These are phyloP conservation scores for Xestia rhomboidea DNA, from an alignment of 2,888 invertebrate genomes.

Conservation along the genomic window DNA sequence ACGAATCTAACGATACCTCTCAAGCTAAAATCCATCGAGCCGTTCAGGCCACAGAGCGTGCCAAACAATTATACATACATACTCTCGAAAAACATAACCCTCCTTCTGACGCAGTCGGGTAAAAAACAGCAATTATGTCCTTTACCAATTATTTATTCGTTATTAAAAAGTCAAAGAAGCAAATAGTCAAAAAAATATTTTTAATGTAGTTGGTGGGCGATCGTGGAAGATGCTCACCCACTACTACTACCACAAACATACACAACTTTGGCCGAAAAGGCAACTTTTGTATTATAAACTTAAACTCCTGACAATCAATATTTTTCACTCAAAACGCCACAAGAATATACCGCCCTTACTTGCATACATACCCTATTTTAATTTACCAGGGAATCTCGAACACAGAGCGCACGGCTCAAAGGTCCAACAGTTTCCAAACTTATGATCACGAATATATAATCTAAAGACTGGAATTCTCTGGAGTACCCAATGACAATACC, in stretches of 20 bases:
- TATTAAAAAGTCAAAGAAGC: neutral
- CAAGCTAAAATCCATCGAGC: too few relatives aligned
- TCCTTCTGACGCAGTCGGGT: too few relatives aligned
- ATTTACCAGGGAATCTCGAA: constrained; percentile 53
- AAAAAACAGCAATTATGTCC: neutral
- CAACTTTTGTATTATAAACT: neutral
- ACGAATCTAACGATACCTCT: too few relatives aligned
- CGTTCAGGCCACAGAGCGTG: too few relatives aligned
- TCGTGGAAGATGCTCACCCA: neutral
- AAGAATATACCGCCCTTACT: neutral
- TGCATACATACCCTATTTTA: constrained; percentile 18
- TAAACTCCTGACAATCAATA: neutral
- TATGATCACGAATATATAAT: constrained; percentile 73
- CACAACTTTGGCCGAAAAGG: neutral
- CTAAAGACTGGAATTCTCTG: constrained; percentile 52
- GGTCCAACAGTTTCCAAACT: constrained; percentile 65
- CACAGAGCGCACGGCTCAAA: constrained; percentile 45
- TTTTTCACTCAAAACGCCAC: neutral
- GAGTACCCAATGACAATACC: constrained; percentile 53
- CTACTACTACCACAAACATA: neutral
- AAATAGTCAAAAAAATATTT: too few relatives aligned
- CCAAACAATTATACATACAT: too few relatives aligned
- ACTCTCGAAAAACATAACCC: too few relatives aligned
- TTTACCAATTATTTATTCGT: neutral
- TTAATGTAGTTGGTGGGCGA: neutral